Evolutionary conservation across 2,888 invertebrate genomes (phyloP).

Genomic region (Drosophila algonquin): DNA sequence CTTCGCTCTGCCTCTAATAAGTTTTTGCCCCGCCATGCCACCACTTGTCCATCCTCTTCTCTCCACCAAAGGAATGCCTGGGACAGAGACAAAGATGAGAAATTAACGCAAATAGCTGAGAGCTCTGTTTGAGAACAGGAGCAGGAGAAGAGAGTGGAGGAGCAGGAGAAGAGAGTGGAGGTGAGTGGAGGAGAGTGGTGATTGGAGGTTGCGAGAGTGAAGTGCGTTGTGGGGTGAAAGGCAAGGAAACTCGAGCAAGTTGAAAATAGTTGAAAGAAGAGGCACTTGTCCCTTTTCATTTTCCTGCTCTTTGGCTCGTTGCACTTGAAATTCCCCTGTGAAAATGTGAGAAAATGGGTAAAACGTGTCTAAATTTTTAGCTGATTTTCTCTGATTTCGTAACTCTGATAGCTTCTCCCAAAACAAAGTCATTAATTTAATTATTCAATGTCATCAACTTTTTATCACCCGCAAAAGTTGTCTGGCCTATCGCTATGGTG

Average conservation of each 20-base stretch:
- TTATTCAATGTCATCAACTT: not conserved
- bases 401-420: conserved; percentile 21
- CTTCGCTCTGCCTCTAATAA: conserved; percentile 16
- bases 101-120: conserved; percentile 34
- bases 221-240: not conserved
- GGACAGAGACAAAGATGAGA: conserved; percentile 27
- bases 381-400: not conserved
- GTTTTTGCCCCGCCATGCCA: conserved; percentile 2
- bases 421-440: conserved; percentile 18
- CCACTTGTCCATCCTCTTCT: not conserved
- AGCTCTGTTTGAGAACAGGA: not conserved
- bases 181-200: not conserved
- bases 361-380: too few relatives aligned
- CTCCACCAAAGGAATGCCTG: conserved; percentile 29
- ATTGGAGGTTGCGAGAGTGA: not conserved
- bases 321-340: conserved; percentile 30
- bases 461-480: not conserved
- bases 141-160: not conserved
- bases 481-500: not conserved
- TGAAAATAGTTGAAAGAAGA: conserved; percentile 28
- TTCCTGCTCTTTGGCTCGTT: conserved; percentile 1
- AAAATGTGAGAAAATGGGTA: conserved; percentile 26
- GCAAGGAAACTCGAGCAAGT: conserved; percentile 22
- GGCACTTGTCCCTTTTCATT: conserved; percentile 38
- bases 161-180: not conserved